Conservation (phyloP, 92 coral and sea anemone genomes). For the Zoanthus sociatus region DNA sequence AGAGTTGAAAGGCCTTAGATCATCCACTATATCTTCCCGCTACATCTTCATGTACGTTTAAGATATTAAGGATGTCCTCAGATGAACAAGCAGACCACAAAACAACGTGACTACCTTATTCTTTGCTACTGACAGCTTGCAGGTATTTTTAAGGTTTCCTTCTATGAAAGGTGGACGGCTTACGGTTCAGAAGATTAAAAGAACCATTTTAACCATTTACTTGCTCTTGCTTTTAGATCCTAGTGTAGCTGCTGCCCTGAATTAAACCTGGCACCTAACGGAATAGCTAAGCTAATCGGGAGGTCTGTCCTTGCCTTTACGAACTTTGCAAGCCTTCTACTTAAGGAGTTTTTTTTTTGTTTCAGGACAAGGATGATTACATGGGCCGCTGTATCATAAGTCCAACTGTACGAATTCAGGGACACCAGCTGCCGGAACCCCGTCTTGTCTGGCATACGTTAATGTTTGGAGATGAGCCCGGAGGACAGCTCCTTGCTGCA, state of each 20-base stretch:
- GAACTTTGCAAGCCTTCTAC: neutral
- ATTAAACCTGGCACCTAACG: neutral
- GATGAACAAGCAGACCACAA: too few species aligned
- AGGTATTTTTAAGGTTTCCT: too few species aligned
- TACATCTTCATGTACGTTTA: too few species aligned
- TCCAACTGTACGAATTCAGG: conserved; percentile 87
- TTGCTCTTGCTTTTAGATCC: too few species aligned
- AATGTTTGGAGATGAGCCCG: conserved; percentile 76
- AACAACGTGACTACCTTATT: too few species aligned
- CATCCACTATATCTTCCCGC: too few species aligned
- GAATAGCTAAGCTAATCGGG: neutral
- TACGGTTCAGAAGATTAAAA: too few species aligned
- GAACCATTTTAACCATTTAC: too few species aligned
- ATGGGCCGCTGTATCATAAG: conserved; percentile 93
- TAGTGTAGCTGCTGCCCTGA: neutral
- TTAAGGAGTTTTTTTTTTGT: neutral
- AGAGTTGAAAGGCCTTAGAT: too few species aligned
- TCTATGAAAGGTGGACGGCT: too few species aligned
- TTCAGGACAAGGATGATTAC: conserved; percentile 95
- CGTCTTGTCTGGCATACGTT: conserved; percentile 86
- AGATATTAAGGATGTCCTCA: too few species aligned
- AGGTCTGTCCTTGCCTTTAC: neutral
- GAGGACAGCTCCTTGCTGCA: conserved; percentile 88
- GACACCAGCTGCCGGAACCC: conserved; percentile 81
- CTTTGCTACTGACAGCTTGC: too few species aligned